Conservation (phyloP, 2,113 vertebrate genomes). For the Cyrtonyx montezumae region DNA sequence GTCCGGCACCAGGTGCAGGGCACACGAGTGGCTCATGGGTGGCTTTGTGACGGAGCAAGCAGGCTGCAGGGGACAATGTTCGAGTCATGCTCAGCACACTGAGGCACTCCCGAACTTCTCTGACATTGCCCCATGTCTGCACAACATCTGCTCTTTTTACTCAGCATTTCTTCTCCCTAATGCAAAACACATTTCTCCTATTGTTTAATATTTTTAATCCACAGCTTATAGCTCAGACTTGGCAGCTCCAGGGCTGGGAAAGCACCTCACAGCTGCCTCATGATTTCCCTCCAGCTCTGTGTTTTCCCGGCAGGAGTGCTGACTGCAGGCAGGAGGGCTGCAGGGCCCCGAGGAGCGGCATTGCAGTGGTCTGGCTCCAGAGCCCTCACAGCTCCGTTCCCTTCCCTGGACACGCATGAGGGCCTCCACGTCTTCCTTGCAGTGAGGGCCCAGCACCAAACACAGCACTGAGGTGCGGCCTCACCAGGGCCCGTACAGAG, state of each 20-base stretch:
- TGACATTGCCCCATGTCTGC: background rate
- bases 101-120: background rate
- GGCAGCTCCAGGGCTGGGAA: background rate
- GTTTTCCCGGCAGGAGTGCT: background rate
- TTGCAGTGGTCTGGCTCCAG: background rate
- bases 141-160: background rate
- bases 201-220: background rate
- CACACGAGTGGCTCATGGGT: background rate
- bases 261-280: background rate
- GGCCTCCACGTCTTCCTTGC: too few species aligned
- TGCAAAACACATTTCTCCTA: background rate
- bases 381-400: too few species aligned
- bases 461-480: too few species aligned
- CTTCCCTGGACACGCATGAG: too few species aligned
- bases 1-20: too few species aligned
- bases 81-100: rapidly evolving
- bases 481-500: too few species aligned
- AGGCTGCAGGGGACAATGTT: background rate
- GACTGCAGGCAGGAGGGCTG: background rate
- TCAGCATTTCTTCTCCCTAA: background rate
- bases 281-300: background rate
- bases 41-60: background rate
- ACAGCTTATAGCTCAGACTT: background rate
- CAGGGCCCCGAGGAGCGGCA: background rate
- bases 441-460: too few species aligned